Evolutionary conservation across 2,888 invertebrate species (phyloP).

Genomic region (Phyllotreta cruciferae): DNA sequence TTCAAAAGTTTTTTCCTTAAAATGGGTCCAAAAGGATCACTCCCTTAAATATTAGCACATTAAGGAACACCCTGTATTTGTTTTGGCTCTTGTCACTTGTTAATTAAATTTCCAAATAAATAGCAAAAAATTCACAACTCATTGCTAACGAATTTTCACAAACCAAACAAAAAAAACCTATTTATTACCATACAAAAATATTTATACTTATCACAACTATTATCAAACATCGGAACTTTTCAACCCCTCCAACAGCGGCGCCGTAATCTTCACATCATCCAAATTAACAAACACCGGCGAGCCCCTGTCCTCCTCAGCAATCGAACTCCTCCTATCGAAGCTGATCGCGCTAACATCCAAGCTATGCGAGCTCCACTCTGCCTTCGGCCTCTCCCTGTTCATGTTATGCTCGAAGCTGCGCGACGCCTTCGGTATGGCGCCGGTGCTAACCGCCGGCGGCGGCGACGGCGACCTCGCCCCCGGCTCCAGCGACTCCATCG

Average conservation of each 20-base stretch:
- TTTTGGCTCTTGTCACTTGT: no score
- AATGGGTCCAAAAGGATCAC: no score
- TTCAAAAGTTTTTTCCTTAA: no score
- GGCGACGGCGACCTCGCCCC: conserved; percentile 24
- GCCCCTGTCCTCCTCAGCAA: conserved; percentile 46
- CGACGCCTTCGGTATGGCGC: conserved; percentile 50
- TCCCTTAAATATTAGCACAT: no score
- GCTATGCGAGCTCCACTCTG: conserved; percentile 56
- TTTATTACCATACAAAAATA: conserved; percentile 26
- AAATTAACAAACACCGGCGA: conserved; percentile 52
- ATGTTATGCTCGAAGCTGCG: conserved; percentile 56
- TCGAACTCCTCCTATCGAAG: conserved; percentile 49
- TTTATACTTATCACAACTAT: conserved; percentile 24
- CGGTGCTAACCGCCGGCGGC: conserved; percentile 21
- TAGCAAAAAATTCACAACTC: no score
- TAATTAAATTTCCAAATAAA: no score
- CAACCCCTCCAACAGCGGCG: conserved; percentile 55
- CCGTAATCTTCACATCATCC: conserved; percentile 56
- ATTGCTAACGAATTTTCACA: conserved; percentile 8
- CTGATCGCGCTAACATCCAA: conserved; percentile 51
- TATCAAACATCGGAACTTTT: conserved; percentile 59
- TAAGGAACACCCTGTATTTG: no score
- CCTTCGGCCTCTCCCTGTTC: conserved; percentile 44
- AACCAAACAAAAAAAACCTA: conserved; percentile 30
- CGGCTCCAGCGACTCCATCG: conserved; percentile 43